A percentile compares a stretch with the other conserved stretches of the same genome.
Evolutionary conservation across 2,113 vertebrate genomes (phyloP).

Genomic region (Corythornis vintsioides): DNA sequence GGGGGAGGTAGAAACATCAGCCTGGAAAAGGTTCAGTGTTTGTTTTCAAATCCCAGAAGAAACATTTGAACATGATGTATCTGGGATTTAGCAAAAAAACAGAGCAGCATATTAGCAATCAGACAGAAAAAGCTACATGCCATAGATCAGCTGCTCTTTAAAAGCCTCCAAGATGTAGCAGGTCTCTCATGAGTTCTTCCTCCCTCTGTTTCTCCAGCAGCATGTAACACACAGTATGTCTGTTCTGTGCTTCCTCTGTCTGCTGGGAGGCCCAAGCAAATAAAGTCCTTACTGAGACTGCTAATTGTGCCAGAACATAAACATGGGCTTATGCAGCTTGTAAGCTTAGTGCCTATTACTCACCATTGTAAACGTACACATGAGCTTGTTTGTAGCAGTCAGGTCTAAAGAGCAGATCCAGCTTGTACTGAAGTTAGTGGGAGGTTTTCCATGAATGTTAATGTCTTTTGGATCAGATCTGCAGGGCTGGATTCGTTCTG

Average conservation of each 20-base stretch:
- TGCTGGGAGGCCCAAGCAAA: slow-evolving; percentile 32
- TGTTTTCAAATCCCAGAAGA: slow-evolving; percentile 41
- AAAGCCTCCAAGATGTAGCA: slow-evolving; percentile 15
- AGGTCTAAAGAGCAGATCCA: slow-evolving; percentile 9
- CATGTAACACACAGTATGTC: neutral
- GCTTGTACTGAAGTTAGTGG: neutral
- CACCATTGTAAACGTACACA: slow-evolving; percentile 11
- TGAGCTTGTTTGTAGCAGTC: neutral
- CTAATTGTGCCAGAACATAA: slow-evolving; percentile 45
- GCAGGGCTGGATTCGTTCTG: neutral
- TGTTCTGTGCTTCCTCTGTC: neutral
- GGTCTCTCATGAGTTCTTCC: neutral
- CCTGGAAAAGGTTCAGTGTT: slow-evolving; percentile 51
- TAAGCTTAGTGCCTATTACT: slow-evolving; percentile 29
- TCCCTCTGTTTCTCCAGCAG: neutral
- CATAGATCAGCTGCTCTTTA: slow-evolving; percentile 53
- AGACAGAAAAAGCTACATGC: slow-evolving; percentile 27
- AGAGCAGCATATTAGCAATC: slow-evolving; percentile 19
- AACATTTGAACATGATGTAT: slow-evolving; percentile 15
- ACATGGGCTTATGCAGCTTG: neutral
- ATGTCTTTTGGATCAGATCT: neutral
- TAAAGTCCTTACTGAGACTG: neutral
- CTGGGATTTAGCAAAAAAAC: neutral
- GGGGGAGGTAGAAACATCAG: slow-evolving; percentile 16
- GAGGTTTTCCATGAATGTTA: neutral